phyloP scores from a whole-genome alignment of 2,797 vertebrate species.

The Loris lydekkerianus region DNA sequence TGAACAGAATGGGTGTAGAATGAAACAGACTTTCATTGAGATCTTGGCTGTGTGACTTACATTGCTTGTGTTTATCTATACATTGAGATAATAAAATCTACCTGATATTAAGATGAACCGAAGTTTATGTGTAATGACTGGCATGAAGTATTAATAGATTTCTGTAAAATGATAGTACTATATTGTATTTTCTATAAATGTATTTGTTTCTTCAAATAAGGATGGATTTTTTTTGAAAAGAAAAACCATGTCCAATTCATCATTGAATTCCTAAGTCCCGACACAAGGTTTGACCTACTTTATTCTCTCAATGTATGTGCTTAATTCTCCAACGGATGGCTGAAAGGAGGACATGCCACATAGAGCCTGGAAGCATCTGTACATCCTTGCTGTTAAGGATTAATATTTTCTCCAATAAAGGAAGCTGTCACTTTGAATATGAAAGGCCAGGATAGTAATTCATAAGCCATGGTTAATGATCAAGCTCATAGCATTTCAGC shows the following conservation, averaged over 20 bases:
- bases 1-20: neutral
- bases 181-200: neutral
- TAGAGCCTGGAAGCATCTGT: neutral
- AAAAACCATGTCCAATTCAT: neutral
- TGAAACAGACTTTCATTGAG: neutral
- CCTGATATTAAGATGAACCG: neutral
- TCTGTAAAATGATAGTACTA: neutral
- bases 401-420: constrained; percentile 33
- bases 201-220: constrained; percentile 30
- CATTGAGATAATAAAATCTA: neutral
- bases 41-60: neutral
- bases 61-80: neutral
- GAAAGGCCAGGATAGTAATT: neutral
- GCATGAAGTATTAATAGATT: neutral
- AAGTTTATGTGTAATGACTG: neutral
- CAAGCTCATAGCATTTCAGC: neutral
- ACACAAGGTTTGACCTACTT: neutral
- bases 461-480: neutral
- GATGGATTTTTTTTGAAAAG: neutral
- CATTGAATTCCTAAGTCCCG: neutral
- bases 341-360: neutral
- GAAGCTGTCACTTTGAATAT: constrained; percentile 43
- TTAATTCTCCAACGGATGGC: neutral
- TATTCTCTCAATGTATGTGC: neutral
- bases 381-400: neutral